phyloP scores from a whole-genome alignment of 1,140 invertebrate genomes.

The Papilio aristodemus region DNA sequence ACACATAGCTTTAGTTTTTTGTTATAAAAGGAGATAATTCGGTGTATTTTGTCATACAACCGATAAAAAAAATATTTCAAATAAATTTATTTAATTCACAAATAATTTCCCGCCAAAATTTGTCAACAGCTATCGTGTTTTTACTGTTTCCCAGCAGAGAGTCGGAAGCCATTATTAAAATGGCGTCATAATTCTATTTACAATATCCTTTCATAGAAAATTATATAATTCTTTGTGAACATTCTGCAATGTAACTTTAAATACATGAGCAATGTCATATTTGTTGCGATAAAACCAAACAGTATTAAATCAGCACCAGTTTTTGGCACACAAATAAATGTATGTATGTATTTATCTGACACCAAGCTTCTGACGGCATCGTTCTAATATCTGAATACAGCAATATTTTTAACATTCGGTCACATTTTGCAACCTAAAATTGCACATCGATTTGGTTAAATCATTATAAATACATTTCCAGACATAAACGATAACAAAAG shows the following conservation, averaged over 20 bases:
- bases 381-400: conserved; percentile 2
- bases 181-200: not conserved
- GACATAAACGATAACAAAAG: conserved; percentile 28
- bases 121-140: not conserved
- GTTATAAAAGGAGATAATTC: conserved; percentile 31
- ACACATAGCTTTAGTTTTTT: conserved; percentile 55
- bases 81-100: conserved; percentile 33
- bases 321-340: conserved; percentile 27
- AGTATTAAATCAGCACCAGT: conserved; percentile 7
- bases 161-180: not conserved
- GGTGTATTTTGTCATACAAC: not conserved
- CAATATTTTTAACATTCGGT: conserved; percentile 1
- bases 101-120: conserved; percentile 11
- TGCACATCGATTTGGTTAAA: not conserved
- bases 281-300: conserved; percentile 5
- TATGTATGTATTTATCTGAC: not conserved
- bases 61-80: conserved; percentile 1
- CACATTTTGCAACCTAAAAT: not conserved
- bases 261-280: conserved; percentile 25
- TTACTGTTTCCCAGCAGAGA: not conserved
- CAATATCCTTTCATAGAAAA: too few relatives aligned
- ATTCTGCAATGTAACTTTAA: conserved; percentile 6
- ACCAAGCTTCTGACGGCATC: not conserved
- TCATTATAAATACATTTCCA: not conserved
- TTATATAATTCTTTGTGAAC: not conserved